These are phyloP conservation scores for Pelodytes ibericus DNA, from an alignment of 2,797 vertebrate genomes.

Conservation along the genomic window DNA sequence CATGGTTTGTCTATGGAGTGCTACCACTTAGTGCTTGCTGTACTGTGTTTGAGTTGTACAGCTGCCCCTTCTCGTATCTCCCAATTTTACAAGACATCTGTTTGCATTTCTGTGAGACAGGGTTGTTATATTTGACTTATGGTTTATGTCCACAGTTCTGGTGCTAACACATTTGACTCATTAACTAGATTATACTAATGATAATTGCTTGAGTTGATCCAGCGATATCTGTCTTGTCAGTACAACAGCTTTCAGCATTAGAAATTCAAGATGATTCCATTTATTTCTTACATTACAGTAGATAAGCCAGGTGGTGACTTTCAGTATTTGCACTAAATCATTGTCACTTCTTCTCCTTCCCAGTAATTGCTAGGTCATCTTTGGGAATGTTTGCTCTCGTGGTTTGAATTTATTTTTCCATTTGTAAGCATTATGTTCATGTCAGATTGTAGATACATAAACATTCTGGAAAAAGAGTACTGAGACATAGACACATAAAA, in stretches of 20 bases:
- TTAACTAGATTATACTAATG: slow-evolving; percentile 39
- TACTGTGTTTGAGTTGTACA: background rate
- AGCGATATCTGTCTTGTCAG: slow-evolving; percentile 16
- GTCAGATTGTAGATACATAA: slow-evolving; percentile 4
- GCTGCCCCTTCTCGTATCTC: background rate
- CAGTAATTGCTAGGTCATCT: slow-evolving; percentile 24
- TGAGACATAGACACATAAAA: background rate
- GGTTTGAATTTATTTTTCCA: slow-evolving; percentile 9
- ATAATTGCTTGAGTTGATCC: slow-evolving; percentile 21
- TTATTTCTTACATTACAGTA: slow-evolving; percentile 20
- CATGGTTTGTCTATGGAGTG: background rate
- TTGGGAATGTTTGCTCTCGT: background rate
- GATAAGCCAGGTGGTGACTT: slow-evolving; percentile 49
- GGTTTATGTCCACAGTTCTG: slow-evolving; percentile 18
- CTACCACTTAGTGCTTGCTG: slow-evolving; percentile 8
- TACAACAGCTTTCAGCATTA: slow-evolving; percentile 36
- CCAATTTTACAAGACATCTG: slow-evolving; percentile 12
- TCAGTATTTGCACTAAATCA: slow-evolving; percentile 38
- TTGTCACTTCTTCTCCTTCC: slow-evolving; percentile 15
- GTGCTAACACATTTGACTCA: slow-evolving; percentile 23
- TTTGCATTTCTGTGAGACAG: slow-evolving; percentile 32
- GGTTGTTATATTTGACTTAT: slow-evolving; percentile 31
- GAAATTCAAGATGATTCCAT: slow-evolving; percentile 24
- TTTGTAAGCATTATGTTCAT: slow-evolving; percentile 9
- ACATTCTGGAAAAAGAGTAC: background rate